Conservation (phyloP, 2,113 vertebrate species). For the Excalfactoria chinensis region DNA sequence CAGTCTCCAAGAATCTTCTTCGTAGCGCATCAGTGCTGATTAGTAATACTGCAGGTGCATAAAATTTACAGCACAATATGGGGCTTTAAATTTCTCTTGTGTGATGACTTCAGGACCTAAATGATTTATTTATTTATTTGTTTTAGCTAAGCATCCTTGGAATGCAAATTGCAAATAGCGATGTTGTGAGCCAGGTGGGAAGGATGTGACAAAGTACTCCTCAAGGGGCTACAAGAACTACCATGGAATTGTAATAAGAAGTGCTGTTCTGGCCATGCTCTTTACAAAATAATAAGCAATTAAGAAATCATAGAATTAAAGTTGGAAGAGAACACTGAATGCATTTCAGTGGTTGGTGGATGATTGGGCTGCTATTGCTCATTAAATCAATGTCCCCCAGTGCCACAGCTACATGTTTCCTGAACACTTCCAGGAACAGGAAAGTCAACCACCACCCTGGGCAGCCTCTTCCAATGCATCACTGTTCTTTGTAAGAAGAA, state of each 20-base stretch:
- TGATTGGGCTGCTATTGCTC: too few relatives aligned
- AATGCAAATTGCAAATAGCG: not conserved
- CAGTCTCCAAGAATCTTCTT: accelerated
- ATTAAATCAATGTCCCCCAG: too few relatives aligned
- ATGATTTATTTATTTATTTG: not conserved
- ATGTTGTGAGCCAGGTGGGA: not conserved
- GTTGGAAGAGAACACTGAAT: too few relatives aligned
- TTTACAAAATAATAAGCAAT: not conserved
- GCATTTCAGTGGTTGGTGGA: too few relatives aligned
- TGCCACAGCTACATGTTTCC: too few relatives aligned
- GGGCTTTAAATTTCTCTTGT: not conserved
- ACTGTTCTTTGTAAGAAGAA: too few relatives aligned
- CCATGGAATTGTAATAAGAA: not conserved
- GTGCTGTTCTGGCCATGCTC: too few relatives aligned
- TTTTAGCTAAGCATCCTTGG: not conserved
- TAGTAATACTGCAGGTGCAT: not conserved
- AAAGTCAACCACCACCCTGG: too few relatives aligned
- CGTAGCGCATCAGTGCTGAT: not conserved
- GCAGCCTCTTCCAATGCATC: too few relatives aligned
- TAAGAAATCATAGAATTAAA: too few relatives aligned
- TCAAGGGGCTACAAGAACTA: not conserved
- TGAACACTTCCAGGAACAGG: too few relatives aligned
- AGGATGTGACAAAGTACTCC: not conserved
- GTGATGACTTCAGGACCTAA: not conserved
- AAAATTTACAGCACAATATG: accelerated